phyloP scores from a whole-genome alignment of 2,888 invertebrate species.

The Seira musarum region DNA sequence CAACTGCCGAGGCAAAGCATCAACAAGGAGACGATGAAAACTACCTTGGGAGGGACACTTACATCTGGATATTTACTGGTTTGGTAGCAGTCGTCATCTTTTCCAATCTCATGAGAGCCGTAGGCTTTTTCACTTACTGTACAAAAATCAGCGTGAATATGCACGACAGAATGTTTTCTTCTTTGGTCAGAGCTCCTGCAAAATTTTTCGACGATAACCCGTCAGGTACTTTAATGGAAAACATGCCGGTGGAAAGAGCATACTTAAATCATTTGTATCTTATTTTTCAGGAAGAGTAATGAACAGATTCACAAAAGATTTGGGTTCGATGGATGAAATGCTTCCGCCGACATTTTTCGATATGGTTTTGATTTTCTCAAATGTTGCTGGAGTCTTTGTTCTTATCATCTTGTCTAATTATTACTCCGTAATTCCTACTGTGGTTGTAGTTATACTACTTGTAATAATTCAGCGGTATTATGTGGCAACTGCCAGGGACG shows the following conservation, averaged over 20 bases:
- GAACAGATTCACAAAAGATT: slow-evolving; percentile 88
- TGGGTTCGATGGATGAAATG: slow-evolving; percentile 84
- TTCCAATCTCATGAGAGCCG: slow-evolving; percentile 31
- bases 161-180: slow-evolving; percentile 58
- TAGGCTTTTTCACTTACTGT: slow-evolving; percentile 51
- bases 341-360: slow-evolving; percentile 80
- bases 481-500: slow-evolving; percentile 83
- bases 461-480: slow-evolving; percentile 84
- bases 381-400: slow-evolving; percentile 73
- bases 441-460: slow-evolving; percentile 82
- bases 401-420: slow-evolving; percentile 74
- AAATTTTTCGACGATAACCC: slow-evolving; percentile 63
- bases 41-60: slow-evolving; percentile 17
- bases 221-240: too few relatives aligned
- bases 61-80: slow-evolving; percentile 35
- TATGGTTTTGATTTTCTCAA: slow-evolving; percentile 73
- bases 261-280: too few relatives aligned
- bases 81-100: slow-evolving; percentile 27
- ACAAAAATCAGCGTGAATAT: slow-evolving; percentile 56
- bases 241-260: too few relatives aligned
- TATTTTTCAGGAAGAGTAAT: slow-evolving; percentile 79
- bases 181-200: slow-evolving; percentile 54
- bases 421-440: slow-evolving; percentile 75
- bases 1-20: slow-evolving; percentile 45
- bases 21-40: slow-evolving; percentile 9